Evolutionary conservation across 2,888 invertebrate species (phyloP).

Genomic region (Lasius platythorax): DNA sequence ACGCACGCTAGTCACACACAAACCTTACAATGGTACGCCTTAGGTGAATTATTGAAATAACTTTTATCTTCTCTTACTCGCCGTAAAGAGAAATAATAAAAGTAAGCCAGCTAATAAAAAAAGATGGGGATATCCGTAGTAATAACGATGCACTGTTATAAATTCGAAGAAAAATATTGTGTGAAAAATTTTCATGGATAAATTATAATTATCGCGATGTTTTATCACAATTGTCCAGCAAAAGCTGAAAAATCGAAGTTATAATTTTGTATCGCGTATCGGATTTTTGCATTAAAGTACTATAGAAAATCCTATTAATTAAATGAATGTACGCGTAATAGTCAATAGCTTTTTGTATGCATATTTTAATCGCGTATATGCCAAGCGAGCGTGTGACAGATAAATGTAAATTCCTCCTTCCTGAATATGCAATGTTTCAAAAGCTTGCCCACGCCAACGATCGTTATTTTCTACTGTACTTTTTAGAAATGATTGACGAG

Average conservation of each 20-base stretch:
- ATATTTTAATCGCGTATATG: slow-evolving; percentile 62
- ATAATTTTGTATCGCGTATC: not conserved
- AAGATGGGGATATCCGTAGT: slow-evolving; percentile 2
- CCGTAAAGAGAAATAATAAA: slow-evolving; percentile 22
- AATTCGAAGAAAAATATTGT: slow-evolving; percentile 15
- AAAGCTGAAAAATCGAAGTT: not conserved
- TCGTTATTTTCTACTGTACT: slow-evolving; percentile 30
- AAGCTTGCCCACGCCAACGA: slow-evolving; percentile 59
- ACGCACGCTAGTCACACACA: slow-evolving; percentile 16
- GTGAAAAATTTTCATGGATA: slow-evolving; percentile 12
- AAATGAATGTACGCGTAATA: slow-evolving; percentile 36
- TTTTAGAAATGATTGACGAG: slow-evolving; percentile 62
- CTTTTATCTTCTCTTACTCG: not conserved
- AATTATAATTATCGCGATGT: not conserved
- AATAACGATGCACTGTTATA: slow-evolving; percentile 2
- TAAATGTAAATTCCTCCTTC: slow-evolving; percentile 70
- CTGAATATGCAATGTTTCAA: slow-evolving; percentile 68
- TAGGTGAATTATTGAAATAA: slow-evolving; percentile 32
- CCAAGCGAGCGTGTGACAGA: slow-evolving; percentile 60
- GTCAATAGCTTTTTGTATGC: slow-evolving; percentile 28
- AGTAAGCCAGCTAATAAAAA: slow-evolving; percentile 28
- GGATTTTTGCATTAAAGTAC: slow-evolving; percentile 29
- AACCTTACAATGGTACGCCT: slow-evolving; percentile 21
- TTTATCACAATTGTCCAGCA: not conserved
- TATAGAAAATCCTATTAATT: slow-evolving; percentile 28